Evolutionary conservation across 2,888 invertebrate genomes (phyloP).

Genomic region (Zhuqinia jingwanae): DNA sequence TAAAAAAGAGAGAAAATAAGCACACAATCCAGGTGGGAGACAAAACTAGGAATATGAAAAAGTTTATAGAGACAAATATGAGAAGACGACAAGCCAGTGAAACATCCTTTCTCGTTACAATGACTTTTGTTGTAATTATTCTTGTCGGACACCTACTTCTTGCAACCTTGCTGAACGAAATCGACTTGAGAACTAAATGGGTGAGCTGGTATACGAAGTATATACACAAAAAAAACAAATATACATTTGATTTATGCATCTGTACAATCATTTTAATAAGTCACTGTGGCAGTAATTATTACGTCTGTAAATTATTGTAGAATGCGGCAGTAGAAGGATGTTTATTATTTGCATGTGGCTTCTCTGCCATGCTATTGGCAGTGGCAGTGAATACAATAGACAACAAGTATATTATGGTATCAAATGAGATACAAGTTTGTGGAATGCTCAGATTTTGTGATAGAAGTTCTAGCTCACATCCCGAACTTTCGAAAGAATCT

Average conservation of each 20-base stretch:
- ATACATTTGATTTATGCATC: no score
- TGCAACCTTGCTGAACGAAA: neutral
- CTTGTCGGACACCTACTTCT: neutral
- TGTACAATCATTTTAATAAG: neutral
- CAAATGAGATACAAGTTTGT: conserved; percentile 3
- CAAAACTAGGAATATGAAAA: neutral
- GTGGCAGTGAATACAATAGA: conserved; percentile 48
- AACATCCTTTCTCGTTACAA: neutral
- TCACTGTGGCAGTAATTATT: no score
- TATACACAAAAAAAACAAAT: no score
- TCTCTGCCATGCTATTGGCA: conserved; percentile 50
- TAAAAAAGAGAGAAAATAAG: neutral
- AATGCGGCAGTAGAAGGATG: conserved; percentile 52
- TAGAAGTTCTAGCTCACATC: neutral
- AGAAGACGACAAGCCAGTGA: neutral
- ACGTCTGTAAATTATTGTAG: no score
- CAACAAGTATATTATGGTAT: neutral
- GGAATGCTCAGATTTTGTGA: conserved; percentile 40
- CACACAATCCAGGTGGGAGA: neutral
- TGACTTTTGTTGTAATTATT: neutral
- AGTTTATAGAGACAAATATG: neutral
- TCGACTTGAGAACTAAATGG: conserved; percentile 10
- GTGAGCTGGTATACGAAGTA: no score
- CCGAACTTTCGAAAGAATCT: neutral
- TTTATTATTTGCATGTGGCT: conserved; percentile 45